phyloP scores from a whole-genome alignment of 2,888 invertebrate genomes.

The Acanthosoma haemorrhoidale region DNA sequence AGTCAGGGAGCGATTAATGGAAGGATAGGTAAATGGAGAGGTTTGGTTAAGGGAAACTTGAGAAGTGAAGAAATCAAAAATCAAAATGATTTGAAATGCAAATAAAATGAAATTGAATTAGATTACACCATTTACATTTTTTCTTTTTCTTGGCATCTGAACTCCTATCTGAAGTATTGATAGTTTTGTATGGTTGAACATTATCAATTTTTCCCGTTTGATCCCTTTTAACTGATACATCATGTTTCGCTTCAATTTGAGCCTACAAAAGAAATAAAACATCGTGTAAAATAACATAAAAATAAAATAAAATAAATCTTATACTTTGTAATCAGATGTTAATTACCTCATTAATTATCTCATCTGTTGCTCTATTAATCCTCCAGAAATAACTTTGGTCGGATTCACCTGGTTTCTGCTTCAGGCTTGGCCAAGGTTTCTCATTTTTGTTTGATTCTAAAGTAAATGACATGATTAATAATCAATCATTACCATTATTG shows the following conservation, averaged over 20 bases:
- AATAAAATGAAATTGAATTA: neutral
- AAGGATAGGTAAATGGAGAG: no score
- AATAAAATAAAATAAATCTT: neutral
- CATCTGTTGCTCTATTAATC: conserved; percentile 59
- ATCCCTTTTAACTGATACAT: conserved; percentile 56
- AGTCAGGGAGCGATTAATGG: no score
- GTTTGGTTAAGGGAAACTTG: no score
- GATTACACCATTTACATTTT: neutral
- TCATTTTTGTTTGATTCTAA: conserved; percentile 3
- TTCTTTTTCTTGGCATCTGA: neutral
- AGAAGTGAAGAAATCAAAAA: no score
- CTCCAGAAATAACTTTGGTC: conserved; percentile 59
- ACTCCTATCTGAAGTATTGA: neutral
- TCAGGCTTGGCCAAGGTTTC: conserved; percentile 48
- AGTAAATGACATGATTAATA: no score
- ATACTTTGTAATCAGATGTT: neutral
- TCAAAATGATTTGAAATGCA: no score
- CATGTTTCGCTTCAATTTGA: conserved; percentile 34
- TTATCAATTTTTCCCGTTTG: conserved; percentile 49
- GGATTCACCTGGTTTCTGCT: conserved; percentile 58
- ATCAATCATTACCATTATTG: no score
- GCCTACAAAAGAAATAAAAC: conserved; percentile 27
- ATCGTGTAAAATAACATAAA: no score
- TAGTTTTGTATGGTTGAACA: conserved; percentile 40
- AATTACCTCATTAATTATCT: conserved; percentile 53